These are phyloP conservation scores for Sylvilagus bachmani DNA, from an alignment of 2,113 vertebrate species.

Conservation along the genomic window DNA sequence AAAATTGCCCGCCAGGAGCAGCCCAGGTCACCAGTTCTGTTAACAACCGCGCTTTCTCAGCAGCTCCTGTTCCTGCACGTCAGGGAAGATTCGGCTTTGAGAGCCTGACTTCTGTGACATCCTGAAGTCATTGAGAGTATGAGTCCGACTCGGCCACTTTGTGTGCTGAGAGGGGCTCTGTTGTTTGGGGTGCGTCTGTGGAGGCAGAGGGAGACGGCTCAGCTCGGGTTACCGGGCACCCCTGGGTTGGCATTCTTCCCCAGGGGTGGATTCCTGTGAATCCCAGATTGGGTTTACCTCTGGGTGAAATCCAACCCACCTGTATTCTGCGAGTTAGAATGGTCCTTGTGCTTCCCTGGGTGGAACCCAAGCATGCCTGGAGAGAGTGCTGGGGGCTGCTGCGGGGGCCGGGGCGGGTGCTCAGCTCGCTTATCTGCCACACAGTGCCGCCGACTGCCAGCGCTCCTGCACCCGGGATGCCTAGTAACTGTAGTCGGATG, in stretches of 20 bases:
- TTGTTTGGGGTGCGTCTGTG: conserved; percentile 61
- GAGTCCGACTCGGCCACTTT: conserved; percentile 17
- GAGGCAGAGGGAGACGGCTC: conserved; percentile 22
- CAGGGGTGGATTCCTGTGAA: conserved; percentile 54
- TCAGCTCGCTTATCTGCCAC: conserved; percentile 65
- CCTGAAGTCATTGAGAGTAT: conserved; percentile 34
- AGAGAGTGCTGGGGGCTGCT: conserved; percentile 39
- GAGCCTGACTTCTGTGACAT: background rate
- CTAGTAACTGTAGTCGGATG: conserved; percentile 54
- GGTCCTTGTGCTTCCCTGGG: conserved; percentile 57
- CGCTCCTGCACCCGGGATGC: conserved; percentile 19
- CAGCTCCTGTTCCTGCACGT: background rate
- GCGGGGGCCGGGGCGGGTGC: conserved; percentile 24
- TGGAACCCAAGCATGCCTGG: conserved; percentile 66
- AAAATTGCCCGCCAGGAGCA: conserved; percentile 35
- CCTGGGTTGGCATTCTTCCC: conserved; percentile 69
- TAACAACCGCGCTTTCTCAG: background rate
- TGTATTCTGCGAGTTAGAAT: conserved; percentile 74
- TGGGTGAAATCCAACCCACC: conserved; percentile 68
- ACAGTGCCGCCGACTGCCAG: conserved; percentile 24
- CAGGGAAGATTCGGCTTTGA: background rate
- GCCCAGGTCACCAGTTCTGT: background rate
- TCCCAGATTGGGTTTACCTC: conserved; percentile 70
- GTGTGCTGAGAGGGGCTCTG: background rate
- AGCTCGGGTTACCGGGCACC: conserved; percentile 64